Conservation (phyloP, 2,797 vertebrate genomes). For the Pseudochaenichthys georgianus region DNA sequence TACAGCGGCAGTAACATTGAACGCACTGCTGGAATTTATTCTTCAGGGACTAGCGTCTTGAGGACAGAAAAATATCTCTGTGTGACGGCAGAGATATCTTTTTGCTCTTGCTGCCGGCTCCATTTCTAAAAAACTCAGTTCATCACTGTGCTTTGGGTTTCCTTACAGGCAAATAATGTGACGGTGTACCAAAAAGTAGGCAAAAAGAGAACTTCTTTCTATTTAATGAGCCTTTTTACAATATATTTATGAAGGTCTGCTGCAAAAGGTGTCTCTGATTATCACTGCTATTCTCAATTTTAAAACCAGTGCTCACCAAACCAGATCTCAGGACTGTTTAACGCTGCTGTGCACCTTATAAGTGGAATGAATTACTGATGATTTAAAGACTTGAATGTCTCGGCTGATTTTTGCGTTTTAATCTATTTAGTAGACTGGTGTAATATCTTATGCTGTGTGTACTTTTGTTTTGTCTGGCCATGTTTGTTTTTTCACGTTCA, state of each 20-base stretch:
- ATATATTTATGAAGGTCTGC: no score
- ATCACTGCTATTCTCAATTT: no score
- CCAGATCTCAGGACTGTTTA: background rate
- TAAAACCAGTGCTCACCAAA: no score
- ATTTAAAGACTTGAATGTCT: background rate
- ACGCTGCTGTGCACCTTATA: background rate
- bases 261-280: no score
- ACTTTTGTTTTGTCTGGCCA: background rate
- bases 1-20: background rate
- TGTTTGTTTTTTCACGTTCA: background rate
- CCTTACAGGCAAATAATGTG: constrained; percentile 4
- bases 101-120: background rate
- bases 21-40: background rate
- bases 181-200: background rate
- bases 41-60: background rate
- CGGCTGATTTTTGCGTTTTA: background rate
- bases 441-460: background rate
- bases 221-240: no score
- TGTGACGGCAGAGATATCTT: background rate
- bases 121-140: background rate
- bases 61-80: background rate
- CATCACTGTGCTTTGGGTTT: constrained; percentile 5
- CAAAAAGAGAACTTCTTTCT: no score
- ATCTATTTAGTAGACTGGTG: background rate
- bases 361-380: background rate